A percentile compares a stretch with the other conserved stretches of the same genome.
These are phyloP conservation scores for Heterodera schachtii DNA, from an alignment of 1,140 invertebrate genomes.

Conservation along the genomic window DNA sequence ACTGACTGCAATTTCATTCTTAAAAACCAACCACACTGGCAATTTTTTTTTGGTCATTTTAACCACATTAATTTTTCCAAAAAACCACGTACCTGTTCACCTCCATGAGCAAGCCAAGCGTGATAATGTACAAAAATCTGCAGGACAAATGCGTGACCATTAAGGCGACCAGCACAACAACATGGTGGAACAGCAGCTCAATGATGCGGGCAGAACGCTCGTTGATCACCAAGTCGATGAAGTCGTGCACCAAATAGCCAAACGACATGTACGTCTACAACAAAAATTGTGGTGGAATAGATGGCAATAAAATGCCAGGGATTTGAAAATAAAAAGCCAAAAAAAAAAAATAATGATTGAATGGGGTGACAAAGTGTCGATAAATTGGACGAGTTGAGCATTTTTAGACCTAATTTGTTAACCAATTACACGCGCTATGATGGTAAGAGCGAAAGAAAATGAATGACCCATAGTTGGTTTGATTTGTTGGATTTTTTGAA, in stretches of 20 bases:
- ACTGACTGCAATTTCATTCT: not conserved
- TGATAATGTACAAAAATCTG: constrained; percentile 57
- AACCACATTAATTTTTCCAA: no score
- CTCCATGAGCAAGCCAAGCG: constrained; percentile 63
- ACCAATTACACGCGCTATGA: no score
- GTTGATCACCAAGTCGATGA: constrained; percentile 58
- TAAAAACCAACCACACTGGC: no score
- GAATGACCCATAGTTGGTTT: no score
- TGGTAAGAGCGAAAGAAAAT: no score
- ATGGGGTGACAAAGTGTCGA: no score
- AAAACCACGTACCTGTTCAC: constrained; percentile 56
- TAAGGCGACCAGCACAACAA: constrained; percentile 60
- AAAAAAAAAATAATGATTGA: constrained; percentile 19
- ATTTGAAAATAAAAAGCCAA: not conserved
- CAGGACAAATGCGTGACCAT: constrained; percentile 46
- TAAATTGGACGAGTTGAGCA: no score
- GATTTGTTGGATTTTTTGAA: no score
- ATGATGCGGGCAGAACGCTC: constrained; percentile 61
- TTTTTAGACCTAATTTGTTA: no score
- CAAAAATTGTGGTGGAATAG: not conserved
- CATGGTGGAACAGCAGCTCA: constrained; percentile 63
- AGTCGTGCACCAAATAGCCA: constrained; percentile 61
- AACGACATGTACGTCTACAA: constrained; percentile 57
- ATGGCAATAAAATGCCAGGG: no score
- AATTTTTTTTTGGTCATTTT: no score